These are phyloP conservation scores for Struthio camelus DNA, from an alignment of 2,113 vertebrate genomes.

Conservation along the genomic window DNA sequence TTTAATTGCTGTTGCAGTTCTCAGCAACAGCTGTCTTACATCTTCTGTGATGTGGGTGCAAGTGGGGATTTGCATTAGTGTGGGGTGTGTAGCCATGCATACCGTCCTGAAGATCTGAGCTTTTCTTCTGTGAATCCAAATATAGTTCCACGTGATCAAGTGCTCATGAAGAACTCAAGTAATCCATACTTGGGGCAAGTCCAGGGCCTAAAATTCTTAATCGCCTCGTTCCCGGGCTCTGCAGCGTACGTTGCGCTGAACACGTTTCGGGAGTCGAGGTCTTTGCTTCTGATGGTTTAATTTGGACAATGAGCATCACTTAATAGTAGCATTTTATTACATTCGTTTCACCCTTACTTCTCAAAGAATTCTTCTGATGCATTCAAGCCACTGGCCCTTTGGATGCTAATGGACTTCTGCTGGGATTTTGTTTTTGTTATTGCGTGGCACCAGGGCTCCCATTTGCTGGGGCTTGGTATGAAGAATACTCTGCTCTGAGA, in stretches of 20 bases:
- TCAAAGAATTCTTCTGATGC: constrained; percentile 10
- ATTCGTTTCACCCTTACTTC: constrained; percentile 56
- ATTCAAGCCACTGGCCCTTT: constrained; percentile 27
- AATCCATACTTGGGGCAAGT: constrained; percentile 46
- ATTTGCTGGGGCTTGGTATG: not conserved
- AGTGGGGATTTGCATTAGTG: not conserved
- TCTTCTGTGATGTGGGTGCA: not conserved
- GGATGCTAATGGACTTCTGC: constrained; percentile 60
- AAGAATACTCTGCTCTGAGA: not conserved
- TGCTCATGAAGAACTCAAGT: not conserved
- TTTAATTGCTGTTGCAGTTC: fast-evolving
- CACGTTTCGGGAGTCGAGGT: not conserved
- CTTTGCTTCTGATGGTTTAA: constrained; percentile 36
- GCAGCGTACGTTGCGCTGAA: not conserved
- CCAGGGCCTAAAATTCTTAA: constrained; percentile 8
- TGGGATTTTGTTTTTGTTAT: constrained; percentile 33
- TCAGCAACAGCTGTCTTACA: fast-evolving
- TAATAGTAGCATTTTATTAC: constrained; percentile 10
- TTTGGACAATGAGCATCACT: constrained; percentile 34
- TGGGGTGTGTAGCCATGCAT: fast-evolving
- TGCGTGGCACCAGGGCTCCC: not conserved
- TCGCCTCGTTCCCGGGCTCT: not conserved
- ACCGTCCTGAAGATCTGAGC: not conserved
- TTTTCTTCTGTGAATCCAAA: constrained; percentile 6
- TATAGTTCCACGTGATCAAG: not conserved